A percentile compares a stretch with the other conserved stretches of the same genome.
Conservation (phyloP, 2,888 invertebrate species). For the Fabriciana adippe region DNA sequence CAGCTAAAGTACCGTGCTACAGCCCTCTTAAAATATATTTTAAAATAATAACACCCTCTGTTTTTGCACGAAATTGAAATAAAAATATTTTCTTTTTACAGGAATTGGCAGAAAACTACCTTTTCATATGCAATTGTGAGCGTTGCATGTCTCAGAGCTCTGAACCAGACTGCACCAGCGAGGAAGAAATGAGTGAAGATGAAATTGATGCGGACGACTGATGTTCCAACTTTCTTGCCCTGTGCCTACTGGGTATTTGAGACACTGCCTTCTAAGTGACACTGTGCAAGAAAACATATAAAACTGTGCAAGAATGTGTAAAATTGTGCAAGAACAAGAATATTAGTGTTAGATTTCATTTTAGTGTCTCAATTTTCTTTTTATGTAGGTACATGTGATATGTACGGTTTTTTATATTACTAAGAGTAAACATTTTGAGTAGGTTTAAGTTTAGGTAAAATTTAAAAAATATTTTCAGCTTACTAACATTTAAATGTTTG, state of each 20-base stretch:
- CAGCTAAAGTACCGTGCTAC: too few species aligned
- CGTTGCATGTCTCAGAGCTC: slow-evolving; percentile 88
- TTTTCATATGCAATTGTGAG: slow-evolving; percentile 91
- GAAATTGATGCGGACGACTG: slow-evolving; percentile 75
- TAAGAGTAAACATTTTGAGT: too few species aligned
- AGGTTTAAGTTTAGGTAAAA: too few species aligned
- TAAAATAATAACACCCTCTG: too few species aligned
- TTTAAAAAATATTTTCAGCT: too few species aligned
- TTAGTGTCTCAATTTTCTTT: background rate
- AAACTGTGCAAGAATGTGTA: background rate
- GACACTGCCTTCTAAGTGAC: slow-evolving; percentile 23
- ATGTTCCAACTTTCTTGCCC: slow-evolving; percentile 77
- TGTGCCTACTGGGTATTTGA: slow-evolving; percentile 74
- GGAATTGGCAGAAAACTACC: slow-evolving; percentile 88
- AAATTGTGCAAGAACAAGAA: slow-evolving; percentile 1
- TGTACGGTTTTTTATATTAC: too few species aligned
- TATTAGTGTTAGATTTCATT: background rate
- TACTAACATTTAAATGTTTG: too few species aligned
- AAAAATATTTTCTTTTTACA: slow-evolving; percentile 35
- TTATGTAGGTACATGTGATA: too few species aligned
- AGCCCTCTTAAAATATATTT: too few species aligned
- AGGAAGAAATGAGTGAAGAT: slow-evolving; percentile 86
- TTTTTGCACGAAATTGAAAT: background rate
- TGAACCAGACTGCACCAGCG: slow-evolving; percentile 92
- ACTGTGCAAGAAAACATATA: slow-evolving; percentile 15